Percentiles rank a stretch among this genome's conserved stretches.
Evolutionary conservation across 2,113 vertebrate species (phyloP).

Genomic region (Sakesphorus luctuosus): DNA sequence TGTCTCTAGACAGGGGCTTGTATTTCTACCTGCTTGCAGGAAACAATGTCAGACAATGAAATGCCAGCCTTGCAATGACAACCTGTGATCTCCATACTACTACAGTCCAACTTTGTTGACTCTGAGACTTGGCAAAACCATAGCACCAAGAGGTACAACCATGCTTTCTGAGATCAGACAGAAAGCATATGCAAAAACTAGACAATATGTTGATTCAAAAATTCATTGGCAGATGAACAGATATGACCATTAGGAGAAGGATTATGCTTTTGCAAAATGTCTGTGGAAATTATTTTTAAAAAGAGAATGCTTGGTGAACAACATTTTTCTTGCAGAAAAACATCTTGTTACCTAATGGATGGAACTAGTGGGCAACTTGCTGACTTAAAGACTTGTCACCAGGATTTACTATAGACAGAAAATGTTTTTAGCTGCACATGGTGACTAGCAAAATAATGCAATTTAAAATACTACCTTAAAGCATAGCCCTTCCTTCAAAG

Average conservation of each 20-base stretch:
- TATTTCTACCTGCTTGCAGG: accelerated
- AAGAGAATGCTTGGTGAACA: not conserved
- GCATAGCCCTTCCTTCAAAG: not conserved
- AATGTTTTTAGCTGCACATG: not conserved
- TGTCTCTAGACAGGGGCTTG: not conserved
- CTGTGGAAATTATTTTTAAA: not conserved
- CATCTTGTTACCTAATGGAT: not conserved
- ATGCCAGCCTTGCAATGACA: not conserved
- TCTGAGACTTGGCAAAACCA: not conserved
- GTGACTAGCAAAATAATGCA: not conserved
- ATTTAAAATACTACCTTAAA: not conserved
- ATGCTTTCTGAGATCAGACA: not conserved
- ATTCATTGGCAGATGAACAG: not conserved
- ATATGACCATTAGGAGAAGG: not conserved
- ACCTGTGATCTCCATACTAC: not conserved
- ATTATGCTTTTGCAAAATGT: not conserved
- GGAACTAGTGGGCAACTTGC: not conserved
- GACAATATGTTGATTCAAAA: not conserved
- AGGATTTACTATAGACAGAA: not conserved
- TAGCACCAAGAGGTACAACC: not conserved
- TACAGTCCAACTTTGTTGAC: not conserved
- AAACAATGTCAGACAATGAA: not conserved
- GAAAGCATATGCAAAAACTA: not conserved
- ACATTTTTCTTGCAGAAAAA: not conserved
- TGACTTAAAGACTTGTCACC: not conserved